Conservation (phyloP, 2,888 invertebrate species). For the Sesia apiformis region DNA sequence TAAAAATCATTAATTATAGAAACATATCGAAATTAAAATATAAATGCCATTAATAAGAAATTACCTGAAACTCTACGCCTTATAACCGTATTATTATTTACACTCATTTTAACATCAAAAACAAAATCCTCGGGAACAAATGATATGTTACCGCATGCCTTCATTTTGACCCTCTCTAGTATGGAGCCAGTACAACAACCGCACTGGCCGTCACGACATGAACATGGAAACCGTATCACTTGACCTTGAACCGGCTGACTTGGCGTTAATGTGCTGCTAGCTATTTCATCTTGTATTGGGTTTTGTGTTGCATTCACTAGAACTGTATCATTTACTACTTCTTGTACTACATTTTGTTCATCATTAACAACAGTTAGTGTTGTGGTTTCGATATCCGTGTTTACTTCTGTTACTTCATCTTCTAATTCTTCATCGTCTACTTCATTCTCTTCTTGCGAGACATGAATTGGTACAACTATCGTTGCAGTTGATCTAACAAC, state of each 20-base stretch:
- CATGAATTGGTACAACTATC: slow-evolving; percentile 52
- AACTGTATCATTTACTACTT: slow-evolving; percentile 11
- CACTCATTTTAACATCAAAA: slow-evolving; percentile 80
- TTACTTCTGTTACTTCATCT: slow-evolving; percentile 18
- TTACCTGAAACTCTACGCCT: slow-evolving; percentile 84
- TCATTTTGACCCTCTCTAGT: slow-evolving; percentile 78
- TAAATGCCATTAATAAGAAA: not conserved
- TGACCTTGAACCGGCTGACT: slow-evolving; percentile 48
- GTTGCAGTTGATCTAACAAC: slow-evolving; percentile 57
- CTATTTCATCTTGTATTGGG: slow-evolving; percentile 30
- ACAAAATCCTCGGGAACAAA: slow-evolving; percentile 89
- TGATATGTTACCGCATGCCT: slow-evolving; percentile 84
- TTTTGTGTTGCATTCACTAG: slow-evolving; percentile 21
- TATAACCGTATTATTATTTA: slow-evolving; percentile 83
- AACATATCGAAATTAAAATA: not conserved
- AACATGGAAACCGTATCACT: slow-evolving; percentile 75
- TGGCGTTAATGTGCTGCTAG: slow-evolving; percentile 14
- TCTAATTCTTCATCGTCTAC: slow-evolving; percentile 21
- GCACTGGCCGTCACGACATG: slow-evolving; percentile 76
- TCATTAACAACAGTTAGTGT: slow-evolving; percentile 9
- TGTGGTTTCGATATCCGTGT: slow-evolving; percentile 16
- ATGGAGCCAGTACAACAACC: slow-evolving; percentile 81
- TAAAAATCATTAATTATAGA: not conserved
- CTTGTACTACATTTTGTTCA: slow-evolving; percentile 15
- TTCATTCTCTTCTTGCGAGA: slow-evolving; percentile 34